Base-by-base conservation (phyloP, 1,140 invertebrate species). In the Rhyzopertha dominica region DNA sequence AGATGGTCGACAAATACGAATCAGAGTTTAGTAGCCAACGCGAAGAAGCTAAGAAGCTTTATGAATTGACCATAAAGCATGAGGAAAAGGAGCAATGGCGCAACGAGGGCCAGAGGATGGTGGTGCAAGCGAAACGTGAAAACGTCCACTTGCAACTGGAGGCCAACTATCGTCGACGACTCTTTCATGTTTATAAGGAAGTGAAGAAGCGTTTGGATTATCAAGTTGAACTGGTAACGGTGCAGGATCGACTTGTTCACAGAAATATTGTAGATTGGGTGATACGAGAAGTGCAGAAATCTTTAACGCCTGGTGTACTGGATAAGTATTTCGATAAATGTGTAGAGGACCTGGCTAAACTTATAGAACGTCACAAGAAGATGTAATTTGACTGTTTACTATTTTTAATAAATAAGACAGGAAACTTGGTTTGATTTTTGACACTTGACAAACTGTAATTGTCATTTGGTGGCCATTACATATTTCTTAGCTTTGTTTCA, bases 221-320 rank as follows among this genome's bases (percentile, higher is more conserved):
- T 70, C 51, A 59, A 14, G 45, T 54, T 4, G 48, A 20, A 3
- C 19, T 49, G 3, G 84, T 52, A 71, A 84, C 91, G 59, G 77
- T 84, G 49, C 72, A 82, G 50, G 80, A 72, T 40, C 79, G 82
- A 51, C 77, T 96, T 53, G 76, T 86, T 58, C 91, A 95, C 64
- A 87, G 86, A 67, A 84, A 95, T 66, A 89, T 96, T 88, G 87
- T 90, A 0, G 78, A 90, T 58, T 98, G 92, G 90, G 86, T 97
- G 44, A 79, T 91, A 1, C 69, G 73, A 49, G 85, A 76, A 62
- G 94, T 97, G 8, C 68, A 81, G 23, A 83, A 88, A 62, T 79
- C 87, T 47, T 87, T 97, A 58, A 92, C 90, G 28, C 82, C 90
- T 1, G 82, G 95, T 58, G 87, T 92, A 70, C 90, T 96, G 67